Evolutionary conservation across 2,888 invertebrate genomes (phyloP), one percentile per base, ranked within the genome.

Genomic region (Sacculina carcini): DNA sequence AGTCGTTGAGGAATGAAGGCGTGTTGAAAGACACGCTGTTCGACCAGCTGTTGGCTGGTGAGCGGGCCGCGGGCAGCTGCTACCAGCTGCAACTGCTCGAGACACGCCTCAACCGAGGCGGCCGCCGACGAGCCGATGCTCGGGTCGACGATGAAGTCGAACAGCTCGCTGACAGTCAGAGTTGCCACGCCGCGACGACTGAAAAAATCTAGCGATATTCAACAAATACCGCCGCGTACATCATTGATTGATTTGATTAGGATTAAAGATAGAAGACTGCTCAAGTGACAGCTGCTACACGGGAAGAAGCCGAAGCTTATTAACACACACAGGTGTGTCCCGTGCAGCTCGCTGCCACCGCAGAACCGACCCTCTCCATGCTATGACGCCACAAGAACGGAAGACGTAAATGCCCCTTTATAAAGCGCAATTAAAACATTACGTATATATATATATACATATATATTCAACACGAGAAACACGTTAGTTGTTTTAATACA

Each of bases 121-220:
- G 59, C 59, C 3, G 16, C n/a, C n/a, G n/a, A n/a, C n/a, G n/a
- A n/a, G 52, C 74, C 83, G 47, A 96, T 79, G 1, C 77, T 77
- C 16, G 83, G 75, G 69, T 96, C 92, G 0, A 92, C 94, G 50
- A 98, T 81, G 61, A 94, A 94, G 65, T 94, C 85, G 69, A 98
- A 98, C 51, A 98, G 67, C 59, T 86, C 82, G 60, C 85, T 85
- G 0, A 89, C 75, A 0, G 80, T 79, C 72, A 98, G 77, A 1
- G 89, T 86, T n/a, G 80, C 79, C 0, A 94, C 89, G 24, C 79
- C 78, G 58, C 78, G 78, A 62, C 83, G 87, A 51, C 77, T 75
- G 65, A 94, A 98, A 69, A 80, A 96, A 54, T 87, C 86, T 57
- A 75, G 26, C 16, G 26, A 5, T 12, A 5, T 10, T n/a, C 12